Evolutionary conservation across 2,113 vertebrate genomes (phyloP).

Genomic region (Aythya baeri): DNA sequence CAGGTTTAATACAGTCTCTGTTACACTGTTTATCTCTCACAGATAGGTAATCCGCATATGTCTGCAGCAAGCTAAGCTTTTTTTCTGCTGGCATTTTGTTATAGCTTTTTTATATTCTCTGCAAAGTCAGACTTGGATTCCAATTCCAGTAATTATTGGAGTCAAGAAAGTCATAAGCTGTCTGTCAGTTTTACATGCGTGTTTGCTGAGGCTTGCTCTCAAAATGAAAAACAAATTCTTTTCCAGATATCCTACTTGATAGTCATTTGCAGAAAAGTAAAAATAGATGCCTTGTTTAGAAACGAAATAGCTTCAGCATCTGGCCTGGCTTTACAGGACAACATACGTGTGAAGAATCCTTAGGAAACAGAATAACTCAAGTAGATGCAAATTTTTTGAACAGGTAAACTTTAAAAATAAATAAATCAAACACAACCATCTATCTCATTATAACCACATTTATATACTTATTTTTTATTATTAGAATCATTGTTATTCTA

Average conservation of each 20-base stretch:
- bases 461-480: background rate
- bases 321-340: background rate
- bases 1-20: background rate
- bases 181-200: background rate
- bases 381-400: background rate
- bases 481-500: background rate
- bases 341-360: background rate
- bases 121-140: slow-evolving; percentile 6
- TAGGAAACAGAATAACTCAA: background rate
- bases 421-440: too few species aligned
- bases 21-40: background rate
- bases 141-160: slow-evolving; percentile 29
- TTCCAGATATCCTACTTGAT: background rate
- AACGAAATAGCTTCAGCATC: background rate
- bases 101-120: background rate
- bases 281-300: background rate
- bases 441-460: background rate
- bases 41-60: background rate
- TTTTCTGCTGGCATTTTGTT: background rate
- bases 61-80: too few species aligned
- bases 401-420: background rate
- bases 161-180: background rate
- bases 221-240: background rate
- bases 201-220: slow-evolving; percentile 4
- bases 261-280: background rate